Conservation (phyloP, 2,888 invertebrate species). For the Noctua janthe region DNA sequence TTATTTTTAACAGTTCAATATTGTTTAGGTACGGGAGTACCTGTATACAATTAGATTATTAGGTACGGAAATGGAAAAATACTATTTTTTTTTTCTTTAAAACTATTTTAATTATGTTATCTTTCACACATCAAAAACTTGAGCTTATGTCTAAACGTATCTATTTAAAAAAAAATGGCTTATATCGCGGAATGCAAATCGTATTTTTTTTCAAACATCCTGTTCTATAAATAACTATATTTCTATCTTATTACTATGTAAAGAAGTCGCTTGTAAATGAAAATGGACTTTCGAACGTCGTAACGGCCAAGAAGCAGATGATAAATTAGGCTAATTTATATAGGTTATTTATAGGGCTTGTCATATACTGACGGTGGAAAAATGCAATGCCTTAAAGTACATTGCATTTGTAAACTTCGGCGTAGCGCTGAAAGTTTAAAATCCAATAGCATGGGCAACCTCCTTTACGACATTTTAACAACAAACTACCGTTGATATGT, state of each 20-base stretch:
- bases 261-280: conserved; percentile 2
- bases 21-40: not conserved
- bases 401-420: not conserved
- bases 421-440: not conserved
- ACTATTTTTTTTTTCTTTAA: too few relatives aligned
- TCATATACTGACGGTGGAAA: not conserved
- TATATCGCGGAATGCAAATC: not conserved
- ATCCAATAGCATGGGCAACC: not conserved
- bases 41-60: not conserved
- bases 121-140: not conserved
- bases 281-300: not conserved
- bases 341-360: not conserved
- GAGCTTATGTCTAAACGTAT: not conserved
- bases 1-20: not conserved
- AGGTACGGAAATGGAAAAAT: not conserved
- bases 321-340: not conserved
- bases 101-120: too few relatives aligned
- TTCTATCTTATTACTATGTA: not conserved
- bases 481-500: not conserved
- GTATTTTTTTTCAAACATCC: not conserved
- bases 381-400: not conserved
- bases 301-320: not conserved
- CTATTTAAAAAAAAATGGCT: not conserved
- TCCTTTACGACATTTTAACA: not conserved
- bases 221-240: not conserved